Evolutionary conservation across 2,113 vertebrate genomes (phyloP), one percentile per base, ranked within the genome.

Genomic region (Erinaceus europaeus): DNA sequence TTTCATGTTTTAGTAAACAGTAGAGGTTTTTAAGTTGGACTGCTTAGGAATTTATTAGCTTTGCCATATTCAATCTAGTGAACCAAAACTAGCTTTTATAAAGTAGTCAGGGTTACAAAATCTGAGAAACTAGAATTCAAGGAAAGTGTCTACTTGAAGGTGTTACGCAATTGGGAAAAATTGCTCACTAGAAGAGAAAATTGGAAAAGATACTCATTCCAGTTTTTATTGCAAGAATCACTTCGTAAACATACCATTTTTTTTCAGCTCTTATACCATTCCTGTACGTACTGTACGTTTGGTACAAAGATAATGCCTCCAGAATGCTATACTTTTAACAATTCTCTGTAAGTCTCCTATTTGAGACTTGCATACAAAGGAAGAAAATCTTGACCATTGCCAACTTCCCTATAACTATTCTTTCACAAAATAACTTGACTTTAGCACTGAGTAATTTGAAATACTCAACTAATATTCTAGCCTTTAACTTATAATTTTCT

Each of bases 401-500:
- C 11, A 65, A 5, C 12, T 75, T 84, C 6, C 25, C 18, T 89
- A 62, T 2, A 9, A 27, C 67, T 75, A 14, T 10, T 36, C 5
- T 80, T 7, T 59, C 29, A 80, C 29, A 65, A 2, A 27, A 18
- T 83, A 59, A 29, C 21, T n/a, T 76, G 9, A 15, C 80, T 88
- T 64, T 88, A 17, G 18, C 18, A 53, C 52, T 21, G 18, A 53
- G 18, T 4, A n/a, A n/a, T 53, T 21, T 53, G 52, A 53, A 11
- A 27, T 57, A 57, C 25, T 55, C 6, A 20, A 21, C 11, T 71
- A 62, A 74, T 11, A 78, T 7, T 65, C 34, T 82, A 71, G 83
- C 20, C 15, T 71, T 42, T 52, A 7, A 87, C 42, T 89, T 87
- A 84, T 0, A 77, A 80, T 77, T 93, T 92, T 84, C 20, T 53